Percentiles rank a stretch among this genome's conserved stretches.
phyloP scores from a whole-genome alignment of 2,113 vertebrate genomes.

The Macroglossus sobrinus region DNA sequence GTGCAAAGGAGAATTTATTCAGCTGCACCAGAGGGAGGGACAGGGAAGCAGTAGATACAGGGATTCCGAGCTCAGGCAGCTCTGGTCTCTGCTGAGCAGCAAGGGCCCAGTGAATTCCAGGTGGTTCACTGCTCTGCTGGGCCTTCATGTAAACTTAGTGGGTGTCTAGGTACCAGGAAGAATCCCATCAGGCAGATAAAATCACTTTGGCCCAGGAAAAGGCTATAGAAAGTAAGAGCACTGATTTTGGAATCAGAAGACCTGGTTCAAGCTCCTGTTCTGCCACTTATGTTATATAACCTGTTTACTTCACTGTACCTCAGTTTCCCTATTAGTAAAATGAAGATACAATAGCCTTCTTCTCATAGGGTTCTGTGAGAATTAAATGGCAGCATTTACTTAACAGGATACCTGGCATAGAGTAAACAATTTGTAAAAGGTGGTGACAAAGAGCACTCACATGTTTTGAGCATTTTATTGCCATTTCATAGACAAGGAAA shows the following conservation, averaged over 20 bases:
- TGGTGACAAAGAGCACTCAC: neutral
- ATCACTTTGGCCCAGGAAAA: constrained; percentile 7
- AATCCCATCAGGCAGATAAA: neutral
- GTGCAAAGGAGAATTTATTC: constrained; percentile 24
- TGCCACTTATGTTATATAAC: neutral
- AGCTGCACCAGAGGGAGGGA: neutral
- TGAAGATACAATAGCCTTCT: neutral
- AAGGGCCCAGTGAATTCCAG: neutral
- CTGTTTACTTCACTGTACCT: neutral
- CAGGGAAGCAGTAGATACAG: neutral
- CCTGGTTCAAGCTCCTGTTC: neutral
- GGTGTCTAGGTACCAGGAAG: neutral
- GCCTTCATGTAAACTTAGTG: neutral
- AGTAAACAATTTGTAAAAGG: neutral
- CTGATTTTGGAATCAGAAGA: neutral
- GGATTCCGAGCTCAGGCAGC: neutral
- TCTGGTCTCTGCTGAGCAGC: neutral
- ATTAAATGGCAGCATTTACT: neutral
- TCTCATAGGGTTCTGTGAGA: neutral
- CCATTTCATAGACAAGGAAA: constrained; percentile 25
- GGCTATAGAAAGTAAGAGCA: neutral
- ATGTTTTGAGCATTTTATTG: neutral
- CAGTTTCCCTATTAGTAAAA: neutral
- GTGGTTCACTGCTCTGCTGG: neutral
- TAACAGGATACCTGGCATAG: neutral